These are phyloP conservation scores for Oostethus manadensis DNA, from an alignment of 2,113 vertebrate genomes.

Conservation along the genomic window DNA sequence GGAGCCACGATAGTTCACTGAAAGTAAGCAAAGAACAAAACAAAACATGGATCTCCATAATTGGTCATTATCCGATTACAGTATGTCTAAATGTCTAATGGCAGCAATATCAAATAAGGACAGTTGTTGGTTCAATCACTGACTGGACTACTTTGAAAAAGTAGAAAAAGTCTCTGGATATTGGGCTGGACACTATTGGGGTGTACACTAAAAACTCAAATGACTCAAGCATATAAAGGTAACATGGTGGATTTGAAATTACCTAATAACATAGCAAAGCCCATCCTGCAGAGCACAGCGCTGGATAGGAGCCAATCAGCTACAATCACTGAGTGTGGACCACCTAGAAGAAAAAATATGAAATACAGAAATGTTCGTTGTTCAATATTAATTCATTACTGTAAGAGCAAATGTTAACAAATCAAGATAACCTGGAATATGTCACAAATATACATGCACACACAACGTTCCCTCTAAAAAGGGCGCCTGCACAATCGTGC, in stretches of 20 bases:
- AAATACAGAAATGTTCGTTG: not conserved
- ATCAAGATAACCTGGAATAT: not conserved
- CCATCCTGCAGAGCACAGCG: conserved; percentile 79
- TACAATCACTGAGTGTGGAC: conserved; percentile 82
- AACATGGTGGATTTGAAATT: conserved; percentile 36
- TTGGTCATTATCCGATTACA: not conserved
- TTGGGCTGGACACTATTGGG: not conserved
- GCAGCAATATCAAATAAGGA: too few species aligned
- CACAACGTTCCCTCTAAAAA: too few species aligned
- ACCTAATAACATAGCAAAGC: conserved; percentile 86
- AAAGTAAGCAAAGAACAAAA: conserved; percentile 11
- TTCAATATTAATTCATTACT: not conserved
- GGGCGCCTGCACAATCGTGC: too few species aligned
- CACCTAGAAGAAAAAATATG: conserved; percentile 66
- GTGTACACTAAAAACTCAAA: not conserved
- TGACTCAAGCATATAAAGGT: too few species aligned
- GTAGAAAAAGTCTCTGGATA: not conserved
- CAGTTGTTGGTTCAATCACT: too few species aligned
- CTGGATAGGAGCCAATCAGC: conserved; percentile 83
- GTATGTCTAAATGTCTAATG: not conserved
- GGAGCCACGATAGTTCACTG: conserved; percentile 94
- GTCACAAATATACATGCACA: too few species aligned
- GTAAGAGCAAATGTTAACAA: not conserved
- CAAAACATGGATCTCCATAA: not conserved
- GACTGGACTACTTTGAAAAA: not conserved